Evolutionary conservation across 1,140 invertebrate species (phyloP).

Genomic region (Anthonomus grandis): DNA sequence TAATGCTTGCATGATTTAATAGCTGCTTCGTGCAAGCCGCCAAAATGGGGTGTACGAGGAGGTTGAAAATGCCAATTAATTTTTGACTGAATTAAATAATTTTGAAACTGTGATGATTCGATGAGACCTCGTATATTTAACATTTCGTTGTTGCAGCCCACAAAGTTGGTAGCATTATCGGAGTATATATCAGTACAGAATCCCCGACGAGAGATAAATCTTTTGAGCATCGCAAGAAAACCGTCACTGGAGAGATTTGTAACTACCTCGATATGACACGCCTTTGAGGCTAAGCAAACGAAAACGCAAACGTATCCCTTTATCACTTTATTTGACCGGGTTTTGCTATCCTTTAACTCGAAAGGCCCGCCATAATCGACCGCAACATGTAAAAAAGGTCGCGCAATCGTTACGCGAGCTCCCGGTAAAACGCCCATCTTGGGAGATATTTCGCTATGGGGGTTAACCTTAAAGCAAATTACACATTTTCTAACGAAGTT

Average conservation of each 20-base stretch:
- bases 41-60: no score
- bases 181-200: conserved; percentile 31
- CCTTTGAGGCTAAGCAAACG: conserved; percentile 22
- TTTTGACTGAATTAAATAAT: neutral
- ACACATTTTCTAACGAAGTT: conserved; percentile 29
- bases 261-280: conserved; percentile 8
- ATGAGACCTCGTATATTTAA: neutral
- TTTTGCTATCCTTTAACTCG: conserved; percentile 15
- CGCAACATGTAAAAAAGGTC: conserved; percentile 39
- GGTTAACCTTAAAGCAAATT: conserved; percentile 23
- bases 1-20: no score
- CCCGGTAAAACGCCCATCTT: conserved; percentile 46
- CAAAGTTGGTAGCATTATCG: conserved; percentile 25
- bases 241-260: conserved; percentile 4
- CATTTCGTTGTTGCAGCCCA: conserved; percentile 8
- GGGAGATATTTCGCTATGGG: conserved; percentile 23
- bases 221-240: conserved; percentile 25
- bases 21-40: no score
- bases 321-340: conserved; percentile 2
- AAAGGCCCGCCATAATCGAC: conserved; percentile 31
- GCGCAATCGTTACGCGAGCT: conserved; percentile 26
- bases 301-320: conserved; percentile 20
- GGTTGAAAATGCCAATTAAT: conserved; percentile 47
- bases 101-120: neutral
- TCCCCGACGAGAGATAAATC: conserved; percentile 41